Conservation (phyloP, 2,888 invertebrate species). For the Leucoma salicis region DNA sequence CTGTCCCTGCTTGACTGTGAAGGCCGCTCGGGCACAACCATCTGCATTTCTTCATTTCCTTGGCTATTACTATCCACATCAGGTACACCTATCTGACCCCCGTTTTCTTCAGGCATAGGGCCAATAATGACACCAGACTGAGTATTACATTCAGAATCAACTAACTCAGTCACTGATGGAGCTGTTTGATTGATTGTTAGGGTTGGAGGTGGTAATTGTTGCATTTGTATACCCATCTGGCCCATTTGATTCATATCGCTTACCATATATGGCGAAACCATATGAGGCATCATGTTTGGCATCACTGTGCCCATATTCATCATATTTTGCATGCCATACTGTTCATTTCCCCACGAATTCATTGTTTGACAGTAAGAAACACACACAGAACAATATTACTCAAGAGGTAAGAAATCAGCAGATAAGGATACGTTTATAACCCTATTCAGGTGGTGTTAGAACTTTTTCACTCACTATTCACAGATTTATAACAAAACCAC, state of each 20-base stretch:
- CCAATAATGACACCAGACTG: conserved; percentile 18
- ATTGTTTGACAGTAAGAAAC: too few relatives aligned
- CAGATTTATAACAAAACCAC: too few relatives aligned
- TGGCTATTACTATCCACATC: conserved; percentile 5
- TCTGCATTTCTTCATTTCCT: conserved; percentile 6
- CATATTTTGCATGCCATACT: conserved; percentile 29
- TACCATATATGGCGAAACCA: conserved; percentile 18
- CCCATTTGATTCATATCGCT: conserved; percentile 19
- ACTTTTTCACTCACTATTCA: too few relatives aligned
- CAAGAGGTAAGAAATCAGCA: too few relatives aligned
- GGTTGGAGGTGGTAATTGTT: too few relatives aligned
- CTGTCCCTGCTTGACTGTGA: conserved; percentile 14
- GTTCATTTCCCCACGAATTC: conserved; percentile 35
- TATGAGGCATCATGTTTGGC: conserved; percentile 22
- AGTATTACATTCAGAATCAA: conserved; percentile 6
- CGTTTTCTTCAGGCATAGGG: conserved; percentile 15
- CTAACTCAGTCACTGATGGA: conserved; percentile 15
- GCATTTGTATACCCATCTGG: conserved; percentile 12
- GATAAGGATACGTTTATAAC: too few relatives aligned
- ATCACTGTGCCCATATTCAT: conserved; percentile 30
- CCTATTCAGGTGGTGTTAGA: too few relatives aligned
- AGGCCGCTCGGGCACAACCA: conserved; percentile 4
- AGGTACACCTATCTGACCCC: conserved; percentile 3
- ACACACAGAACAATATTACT: too few relatives aligned
- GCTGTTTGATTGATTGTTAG: conserved; percentile 7